These are phyloP conservation scores for Anabacerthia variegaticeps DNA, from an alignment of 2,797 vertebrate genomes.

Conservation along the genomic window DNA sequence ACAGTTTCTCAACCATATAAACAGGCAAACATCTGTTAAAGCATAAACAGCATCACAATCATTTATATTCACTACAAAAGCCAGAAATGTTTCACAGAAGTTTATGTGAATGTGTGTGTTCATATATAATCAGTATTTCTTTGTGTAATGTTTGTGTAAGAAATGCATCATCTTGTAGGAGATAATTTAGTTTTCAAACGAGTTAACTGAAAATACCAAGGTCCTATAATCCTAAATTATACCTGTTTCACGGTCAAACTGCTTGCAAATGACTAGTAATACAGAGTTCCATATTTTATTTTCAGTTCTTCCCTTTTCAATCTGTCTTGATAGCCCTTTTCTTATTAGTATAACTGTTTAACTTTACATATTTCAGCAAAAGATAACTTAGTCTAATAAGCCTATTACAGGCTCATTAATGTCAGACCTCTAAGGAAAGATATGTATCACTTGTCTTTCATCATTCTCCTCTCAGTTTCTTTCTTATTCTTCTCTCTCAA, in stretches of 20 bases:
- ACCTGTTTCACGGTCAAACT: neutral
- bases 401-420: slow-evolving; percentile 15
- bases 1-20: neutral
- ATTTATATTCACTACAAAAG: neutral
- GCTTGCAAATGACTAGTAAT: neutral
- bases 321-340: neutral
- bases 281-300: neutral
- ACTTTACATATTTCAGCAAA: slow-evolving; percentile 8
- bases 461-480: neutral
- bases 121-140: neutral
- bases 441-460: neutral
- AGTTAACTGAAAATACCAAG: neutral
- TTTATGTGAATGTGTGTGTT: neutral
- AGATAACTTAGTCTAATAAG: slow-evolving; percentile 13
- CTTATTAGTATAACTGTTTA: neutral
- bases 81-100: neutral
- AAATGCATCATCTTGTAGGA: neutral
- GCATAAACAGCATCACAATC: neutral
- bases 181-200: neutral
- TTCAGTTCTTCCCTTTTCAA: neutral
- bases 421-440: neutral
- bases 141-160: neutral
- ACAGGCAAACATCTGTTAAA: neutral
- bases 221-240: neutral
- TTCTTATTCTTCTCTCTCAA: neutral